These are phyloP conservation scores for Branchellion lobata DNA, from an alignment of 2,888 invertebrate genomes.

Conservation along the genomic window DNA sequence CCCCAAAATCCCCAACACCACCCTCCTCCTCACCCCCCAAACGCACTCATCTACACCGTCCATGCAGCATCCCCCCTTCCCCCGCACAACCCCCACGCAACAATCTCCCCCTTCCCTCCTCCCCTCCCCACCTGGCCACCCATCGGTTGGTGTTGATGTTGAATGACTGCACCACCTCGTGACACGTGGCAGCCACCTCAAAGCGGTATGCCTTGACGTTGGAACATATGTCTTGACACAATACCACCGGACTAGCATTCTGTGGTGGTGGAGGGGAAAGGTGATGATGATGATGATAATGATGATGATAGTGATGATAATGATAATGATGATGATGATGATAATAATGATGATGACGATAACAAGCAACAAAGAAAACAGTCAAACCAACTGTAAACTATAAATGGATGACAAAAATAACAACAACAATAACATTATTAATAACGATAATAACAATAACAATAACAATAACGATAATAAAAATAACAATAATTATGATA, in stretches of 20 bases:
- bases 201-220: constrained; percentile 81
- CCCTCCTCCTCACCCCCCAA: background rate
- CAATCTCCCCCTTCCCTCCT: background rate
- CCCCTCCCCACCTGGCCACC: constrained; percentile 72
- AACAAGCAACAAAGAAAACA: no score
- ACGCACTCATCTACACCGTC: background rate
- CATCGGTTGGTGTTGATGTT: constrained; percentile 94
- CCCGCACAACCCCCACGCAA: background rate
- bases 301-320: no score
- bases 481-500: no score
- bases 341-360: no score
- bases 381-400: no score
- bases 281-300: no score
- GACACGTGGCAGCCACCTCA: constrained; percentile 79
- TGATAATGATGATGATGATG: no score
- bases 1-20: background rate
- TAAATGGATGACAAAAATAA: no score
- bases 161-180: constrained; percentile 81
- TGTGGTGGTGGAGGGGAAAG: no score
- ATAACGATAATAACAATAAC: no score
- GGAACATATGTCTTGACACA: constrained; percentile 80
- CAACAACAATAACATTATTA: no score
- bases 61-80: background rate
- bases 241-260: background rate
- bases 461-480: no score